A percentile compares a stretch with the other conserved stretches of the same genome.
phyloP scores from a whole-genome alignment of 1,140 invertebrate genomes.

The Monochamus saltuarius region DNA sequence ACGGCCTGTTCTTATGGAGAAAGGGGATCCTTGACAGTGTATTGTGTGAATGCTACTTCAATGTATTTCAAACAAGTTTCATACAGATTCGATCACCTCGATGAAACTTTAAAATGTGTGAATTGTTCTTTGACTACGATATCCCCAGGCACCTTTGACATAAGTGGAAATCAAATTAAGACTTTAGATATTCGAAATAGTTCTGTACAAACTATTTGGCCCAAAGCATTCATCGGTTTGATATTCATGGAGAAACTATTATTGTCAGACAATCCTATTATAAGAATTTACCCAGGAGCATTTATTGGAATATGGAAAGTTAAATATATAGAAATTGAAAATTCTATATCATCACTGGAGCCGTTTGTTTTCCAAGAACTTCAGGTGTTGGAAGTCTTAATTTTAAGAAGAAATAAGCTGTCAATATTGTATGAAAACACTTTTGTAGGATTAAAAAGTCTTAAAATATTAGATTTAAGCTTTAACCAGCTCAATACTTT shows the following conservation, averaged over 20 bases:
- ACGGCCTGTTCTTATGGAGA: slow-evolving; percentile 45
- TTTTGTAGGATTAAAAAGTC: slow-evolving; percentile 43
- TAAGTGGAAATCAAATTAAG: slow-evolving; percentile 45
- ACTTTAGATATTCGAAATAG: slow-evolving; percentile 36
- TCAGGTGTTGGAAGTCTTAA: slow-evolving; percentile 21
- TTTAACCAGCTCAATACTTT: slow-evolving; percentile 60
- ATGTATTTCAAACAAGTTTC: slow-evolving; percentile 39
- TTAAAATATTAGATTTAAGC: slow-evolving; percentile 61
- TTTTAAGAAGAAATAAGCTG: slow-evolving; percentile 40
- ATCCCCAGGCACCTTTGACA: slow-evolving; percentile 41
- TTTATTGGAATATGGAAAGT: slow-evolving; percentile 43
- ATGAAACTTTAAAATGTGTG: slow-evolving; percentile 45
- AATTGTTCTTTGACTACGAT: slow-evolving; percentile 40
- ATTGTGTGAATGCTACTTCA: slow-evolving; percentile 42
- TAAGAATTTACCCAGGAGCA: slow-evolving; percentile 33
- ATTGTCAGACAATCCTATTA: slow-evolving; percentile 42
- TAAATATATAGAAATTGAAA: slow-evolving; percentile 22
- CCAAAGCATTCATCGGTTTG: slow-evolving; percentile 43
- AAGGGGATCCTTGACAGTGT: slow-evolving; percentile 47
- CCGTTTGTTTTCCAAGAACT: slow-evolving; percentile 22
- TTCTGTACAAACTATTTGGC: slow-evolving; percentile 34
- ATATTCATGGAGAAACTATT: slow-evolving; percentile 39
- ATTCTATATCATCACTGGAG: slow-evolving; percentile 7
- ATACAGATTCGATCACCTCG: slow-evolving; percentile 48
- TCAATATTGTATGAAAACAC: slow-evolving; percentile 30